Evolutionary conservation across 2,888 invertebrate genomes (phyloP).

Genomic region (Rhopalosiphum nymphaeae): DNA sequence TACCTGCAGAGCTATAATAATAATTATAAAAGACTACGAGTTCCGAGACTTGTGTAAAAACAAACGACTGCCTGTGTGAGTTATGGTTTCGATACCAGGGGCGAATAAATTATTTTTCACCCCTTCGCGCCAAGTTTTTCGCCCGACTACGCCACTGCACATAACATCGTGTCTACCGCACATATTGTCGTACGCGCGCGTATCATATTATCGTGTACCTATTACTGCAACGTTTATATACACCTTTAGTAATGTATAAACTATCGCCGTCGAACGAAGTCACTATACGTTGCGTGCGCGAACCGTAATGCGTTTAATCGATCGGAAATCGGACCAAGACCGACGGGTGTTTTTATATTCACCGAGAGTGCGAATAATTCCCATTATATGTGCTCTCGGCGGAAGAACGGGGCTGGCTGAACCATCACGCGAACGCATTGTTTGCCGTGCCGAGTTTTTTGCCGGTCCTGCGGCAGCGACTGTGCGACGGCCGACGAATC

Average conservation of each 20-base stretch:
- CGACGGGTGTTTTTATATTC: neutral
- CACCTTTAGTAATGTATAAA: neutral
- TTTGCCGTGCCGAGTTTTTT: neutral
- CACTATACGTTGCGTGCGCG: neutral
- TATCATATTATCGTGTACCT: neutral
- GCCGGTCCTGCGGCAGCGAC: no score
- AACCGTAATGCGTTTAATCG: constrained; percentile 17
- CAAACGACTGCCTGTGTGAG: no score
- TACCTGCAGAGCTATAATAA: no score
- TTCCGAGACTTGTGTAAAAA: no score
- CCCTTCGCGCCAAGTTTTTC: no score
- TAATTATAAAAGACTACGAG: no score
- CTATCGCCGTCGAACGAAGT: neutral
- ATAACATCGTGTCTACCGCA: neutral
- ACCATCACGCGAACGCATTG: constrained; percentile 6
- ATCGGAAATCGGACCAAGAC: constrained; percentile 34
- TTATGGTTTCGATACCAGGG: no score
- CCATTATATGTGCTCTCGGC: neutral
- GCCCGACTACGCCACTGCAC: no score
- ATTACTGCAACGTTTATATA: neutral
- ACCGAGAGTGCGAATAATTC: neutral
- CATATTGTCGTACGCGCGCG: neutral
- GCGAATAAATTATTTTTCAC: no score
- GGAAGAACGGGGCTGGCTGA: neutral
- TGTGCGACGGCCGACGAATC: neutral